Evolutionary conservation across 2,113 vertebrate species (phyloP).

Genomic region (Bambusicola thoracicus): DNA sequence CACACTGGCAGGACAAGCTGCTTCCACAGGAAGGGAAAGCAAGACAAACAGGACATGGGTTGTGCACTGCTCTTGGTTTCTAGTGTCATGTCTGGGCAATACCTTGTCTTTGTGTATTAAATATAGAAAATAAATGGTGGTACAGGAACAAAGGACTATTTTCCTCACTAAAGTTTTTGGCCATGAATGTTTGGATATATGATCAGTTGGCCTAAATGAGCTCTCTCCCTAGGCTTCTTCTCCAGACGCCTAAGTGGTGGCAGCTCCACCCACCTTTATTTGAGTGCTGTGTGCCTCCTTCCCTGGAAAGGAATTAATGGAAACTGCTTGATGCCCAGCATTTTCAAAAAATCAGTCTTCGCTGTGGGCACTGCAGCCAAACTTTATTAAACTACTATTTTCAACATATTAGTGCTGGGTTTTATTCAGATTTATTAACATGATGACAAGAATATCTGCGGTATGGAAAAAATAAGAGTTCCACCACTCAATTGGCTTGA

Average conservation of each 20-base stretch:
- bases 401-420: neutral
- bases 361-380: neutral
- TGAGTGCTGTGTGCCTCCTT: neutral
- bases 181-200: neutral
- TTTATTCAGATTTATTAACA: conserved; percentile 40
- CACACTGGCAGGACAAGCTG: accelerated
- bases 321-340: neutral
- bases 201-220: conserved; percentile 27
- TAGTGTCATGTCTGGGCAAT: neutral
- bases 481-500: conserved; percentile 36
- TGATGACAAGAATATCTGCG: conserved; percentile 2
- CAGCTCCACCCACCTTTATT: conserved; percentile 43
- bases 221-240: neutral
- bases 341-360: conserved; percentile 11
- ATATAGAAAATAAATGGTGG: neutral
- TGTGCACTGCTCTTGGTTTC: neutral
- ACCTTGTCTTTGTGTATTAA: neutral
- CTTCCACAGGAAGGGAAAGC: neutral
- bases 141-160: neutral
- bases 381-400: neutral
- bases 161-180: conserved; percentile 36
- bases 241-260: conserved; percentile 17
- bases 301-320: conserved; percentile 29
- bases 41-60: neutral
- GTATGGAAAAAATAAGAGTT: neutral